Conservation (phyloP, 1,140 invertebrate genomes). For the Saxidomus purpurata region DNA sequence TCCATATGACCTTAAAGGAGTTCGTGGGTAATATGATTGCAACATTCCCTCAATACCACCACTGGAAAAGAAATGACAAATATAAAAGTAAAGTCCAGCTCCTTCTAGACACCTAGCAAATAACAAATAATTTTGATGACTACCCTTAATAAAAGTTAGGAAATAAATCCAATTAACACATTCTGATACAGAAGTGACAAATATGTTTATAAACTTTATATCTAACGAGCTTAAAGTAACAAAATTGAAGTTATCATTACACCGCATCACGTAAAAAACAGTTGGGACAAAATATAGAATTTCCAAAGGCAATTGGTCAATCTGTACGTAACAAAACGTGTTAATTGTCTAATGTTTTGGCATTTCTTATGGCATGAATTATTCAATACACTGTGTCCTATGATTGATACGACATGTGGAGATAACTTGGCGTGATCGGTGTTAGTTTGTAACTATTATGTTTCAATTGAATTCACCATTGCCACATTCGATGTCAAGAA, state of each 20-base stretch:
- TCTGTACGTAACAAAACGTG: not conserved
- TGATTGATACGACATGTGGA: slow-evolving; percentile 27
- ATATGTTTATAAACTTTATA: no score
- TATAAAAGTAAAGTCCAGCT: not conserved
- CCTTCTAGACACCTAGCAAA: no score
- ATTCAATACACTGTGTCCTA: slow-evolving; percentile 16
- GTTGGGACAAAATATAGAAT: slow-evolving; percentile 4
- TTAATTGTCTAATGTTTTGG: slow-evolving; percentile 2
- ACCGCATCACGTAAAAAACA: not conserved
- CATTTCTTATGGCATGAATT: slow-evolving; percentile 43
- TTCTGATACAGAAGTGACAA: no score
- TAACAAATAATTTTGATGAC: no score
- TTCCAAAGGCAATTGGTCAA: slow-evolving; percentile 46
- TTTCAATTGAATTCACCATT: slow-evolving; percentile 41
- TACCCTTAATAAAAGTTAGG: no score
- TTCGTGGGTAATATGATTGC: slow-evolving; percentile 50
- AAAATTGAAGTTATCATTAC: no score
- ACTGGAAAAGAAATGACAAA: slow-evolving; percentile 36
- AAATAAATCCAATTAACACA: no score
- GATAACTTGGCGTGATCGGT: not conserved
- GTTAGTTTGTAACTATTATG: slow-evolving; percentile 19
- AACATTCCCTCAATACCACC: slow-evolving; percentile 54
- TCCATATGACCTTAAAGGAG: slow-evolving; percentile 57
- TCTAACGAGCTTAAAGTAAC: no score
- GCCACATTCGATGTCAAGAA: slow-evolving; percentile 33